Evolutionary conservation across 2,797 vertebrate species (phyloP), one percentile per base, ranked within the genome.

Genomic region (Anas bahamensis): DNA sequence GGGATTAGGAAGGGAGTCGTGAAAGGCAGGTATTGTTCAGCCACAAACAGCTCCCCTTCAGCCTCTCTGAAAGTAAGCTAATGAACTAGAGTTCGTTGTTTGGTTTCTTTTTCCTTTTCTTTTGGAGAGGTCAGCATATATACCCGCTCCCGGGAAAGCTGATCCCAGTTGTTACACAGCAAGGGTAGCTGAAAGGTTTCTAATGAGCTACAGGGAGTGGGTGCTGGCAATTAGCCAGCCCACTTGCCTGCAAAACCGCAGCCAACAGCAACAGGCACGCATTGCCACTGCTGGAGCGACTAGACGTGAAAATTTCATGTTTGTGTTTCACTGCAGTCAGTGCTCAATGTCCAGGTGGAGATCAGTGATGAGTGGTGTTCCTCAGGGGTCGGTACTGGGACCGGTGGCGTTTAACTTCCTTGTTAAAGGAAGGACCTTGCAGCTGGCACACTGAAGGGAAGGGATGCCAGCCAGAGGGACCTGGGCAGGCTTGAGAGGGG

Each of bases 21-120:
- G 69, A 96, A 96, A 94, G 83, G 33, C 52, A 57, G 39, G 88
- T 93, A 89, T 94, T 95, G 91, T 95, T 88, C 95, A 69, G 59
- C 28, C 68, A 81, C 90, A 85, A 77, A 92, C 4, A 83, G 69
- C 22, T 88, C 65, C 21, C 71, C 88, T 93, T 92, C 91, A 92
- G 86, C 70, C 79, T 41, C 78, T 44, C 64, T 61, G 80, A 13
- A 94, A 95, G 88, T 66, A 78, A 92, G 82, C 79, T 95, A 94
- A 91, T 89, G 84, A 95, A 84, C 87, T 83, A 90, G 77, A 91
- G 83, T 55, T 18, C 13, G 4, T 74, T 94, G 81, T 73, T 75
- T 12, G 63, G 16, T 33, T 4, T 74, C 94, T 83, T 73, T 75
- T 11, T 24, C 28, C 50, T 82, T 75, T 12, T 28, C 28, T 52